Evolutionary conservation across 2,888 invertebrate genomes (phyloP).

Genomic region (Zygaena filipendulae): DNA sequence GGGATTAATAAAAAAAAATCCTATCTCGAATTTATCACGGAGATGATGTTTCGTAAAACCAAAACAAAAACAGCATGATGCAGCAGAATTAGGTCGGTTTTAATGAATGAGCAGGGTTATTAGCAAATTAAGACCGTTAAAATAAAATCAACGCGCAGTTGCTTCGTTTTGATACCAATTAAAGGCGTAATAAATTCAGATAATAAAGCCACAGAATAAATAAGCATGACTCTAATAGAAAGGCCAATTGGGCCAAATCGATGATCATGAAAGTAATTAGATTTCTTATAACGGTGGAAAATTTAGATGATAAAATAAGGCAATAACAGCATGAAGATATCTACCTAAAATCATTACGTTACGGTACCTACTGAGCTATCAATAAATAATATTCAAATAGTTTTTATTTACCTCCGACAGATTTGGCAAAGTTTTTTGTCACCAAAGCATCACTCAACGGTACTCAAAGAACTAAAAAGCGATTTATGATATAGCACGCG

Average conservation of each 20-base stretch:
- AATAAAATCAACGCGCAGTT: slow-evolving; percentile 43
- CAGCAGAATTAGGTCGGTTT: slow-evolving; percentile 32
- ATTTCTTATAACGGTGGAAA: slow-evolving; percentile 14
- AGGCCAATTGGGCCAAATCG: too few species aligned
- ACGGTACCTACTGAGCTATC: too few species aligned
- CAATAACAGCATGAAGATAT: too few species aligned
- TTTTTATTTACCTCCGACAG: too few species aligned
- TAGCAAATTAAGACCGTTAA: slow-evolving; percentile 51
- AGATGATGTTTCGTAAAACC: slow-evolving; percentile 44
- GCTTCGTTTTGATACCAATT: slow-evolving; percentile 37
- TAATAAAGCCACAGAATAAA: slow-evolving; percentile 42
- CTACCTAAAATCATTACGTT: too few species aligned
- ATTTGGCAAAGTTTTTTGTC: too few species aligned
- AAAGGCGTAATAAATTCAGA: slow-evolving; percentile 40
- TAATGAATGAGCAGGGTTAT: slow-evolving; percentile 46
- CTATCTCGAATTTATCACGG: slow-evolving; percentile 45
- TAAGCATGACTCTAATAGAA: too few species aligned
- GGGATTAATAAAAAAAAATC: slow-evolving; percentile 33
- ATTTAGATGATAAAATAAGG: slow-evolving; percentile 9
- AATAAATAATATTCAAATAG: too few species aligned
- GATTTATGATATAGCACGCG: too few species aligned
- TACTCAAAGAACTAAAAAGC: too few species aligned
- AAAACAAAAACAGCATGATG: slow-evolving; percentile 51
- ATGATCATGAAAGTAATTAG: slow-evolving; percentile 15
- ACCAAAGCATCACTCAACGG: too few species aligned